These are phyloP conservation scores for Synergus umbraculus DNA, from an alignment of 2,888 invertebrate species.

Conservation along the genomic window DNA sequence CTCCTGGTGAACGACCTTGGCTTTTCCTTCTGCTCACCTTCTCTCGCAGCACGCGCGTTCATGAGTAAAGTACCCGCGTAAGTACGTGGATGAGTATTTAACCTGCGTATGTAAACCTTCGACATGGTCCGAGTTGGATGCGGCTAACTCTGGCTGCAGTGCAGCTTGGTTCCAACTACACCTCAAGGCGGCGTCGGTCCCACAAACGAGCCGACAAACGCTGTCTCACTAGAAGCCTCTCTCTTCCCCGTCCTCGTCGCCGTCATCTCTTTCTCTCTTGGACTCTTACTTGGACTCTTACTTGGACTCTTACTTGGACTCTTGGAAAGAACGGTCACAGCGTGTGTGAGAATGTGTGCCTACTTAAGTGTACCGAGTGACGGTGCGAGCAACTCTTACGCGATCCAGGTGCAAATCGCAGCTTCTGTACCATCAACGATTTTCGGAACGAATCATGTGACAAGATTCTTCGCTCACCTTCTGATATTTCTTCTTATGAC, in stretches of 20 bases:
- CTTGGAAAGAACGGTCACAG: conserved; percentile 18
- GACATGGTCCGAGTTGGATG: conserved; percentile 50
- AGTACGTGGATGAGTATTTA: conserved; percentile 37
- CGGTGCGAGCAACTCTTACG: conserved; percentile 46
- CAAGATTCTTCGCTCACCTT: conserved; percentile 22
- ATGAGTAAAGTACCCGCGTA: conserved; percentile 47
- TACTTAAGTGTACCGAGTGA: conserved; percentile 57
- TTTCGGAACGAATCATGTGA: conserved; percentile 46
- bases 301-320: conserved; percentile 6
- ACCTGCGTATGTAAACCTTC: conserved; percentile 35
- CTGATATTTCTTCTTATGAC: conserved; percentile 19
- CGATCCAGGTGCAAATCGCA: conserved; percentile 66
- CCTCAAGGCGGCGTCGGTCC: conserved; percentile 70
- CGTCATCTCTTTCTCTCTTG: conserved; percentile 41
- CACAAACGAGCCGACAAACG: conserved; percentile 76
- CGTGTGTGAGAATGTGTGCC: conserved; percentile 54
- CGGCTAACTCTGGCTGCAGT: conserved; percentile 32
- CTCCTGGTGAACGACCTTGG: neutral
- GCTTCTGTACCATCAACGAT: conserved; percentile 47
- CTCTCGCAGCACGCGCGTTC: conserved; percentile 53
- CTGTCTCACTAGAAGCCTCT: conserved; percentile 71
- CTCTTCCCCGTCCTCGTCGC: conserved; percentile 48
- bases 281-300: conserved; percentile 6
- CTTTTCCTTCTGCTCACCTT: conserved; percentile 45
- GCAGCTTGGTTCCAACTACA: conserved; percentile 56